Conservation (phyloP, 2,888 invertebrate genomes). For the Lagria hirta region DNA sequence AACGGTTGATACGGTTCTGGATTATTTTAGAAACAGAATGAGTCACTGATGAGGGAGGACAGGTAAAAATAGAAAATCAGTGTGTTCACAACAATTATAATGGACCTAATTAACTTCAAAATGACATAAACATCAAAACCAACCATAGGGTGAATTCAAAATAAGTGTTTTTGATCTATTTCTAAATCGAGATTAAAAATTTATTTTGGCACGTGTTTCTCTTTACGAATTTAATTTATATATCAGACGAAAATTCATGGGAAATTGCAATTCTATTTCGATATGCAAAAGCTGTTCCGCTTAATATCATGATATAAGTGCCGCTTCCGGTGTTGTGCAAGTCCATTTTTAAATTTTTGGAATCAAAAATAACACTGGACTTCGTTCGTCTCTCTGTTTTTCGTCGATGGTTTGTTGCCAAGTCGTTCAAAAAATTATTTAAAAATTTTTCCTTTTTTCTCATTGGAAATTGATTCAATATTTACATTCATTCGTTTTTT, state of each 20-base stretch:
- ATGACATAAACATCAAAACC: slow-evolving; percentile 9
- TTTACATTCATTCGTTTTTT: too few relatives aligned
- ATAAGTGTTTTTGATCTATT: slow-evolving; percentile 1
- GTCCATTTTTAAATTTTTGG: slow-evolving; percentile 18
- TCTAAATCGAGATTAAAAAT: background rate
- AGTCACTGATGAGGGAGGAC: slow-evolving; percentile 18
- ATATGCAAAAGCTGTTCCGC: slow-evolving; percentile 9
- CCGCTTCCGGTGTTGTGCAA: slow-evolving; percentile 27
- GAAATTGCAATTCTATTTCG: slow-evolving; percentile 6
- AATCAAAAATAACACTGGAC: slow-evolving; percentile 18
- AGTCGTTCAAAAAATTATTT: slow-evolving; percentile 8
- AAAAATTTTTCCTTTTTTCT: too few relatives aligned
- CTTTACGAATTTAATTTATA: too few relatives aligned
- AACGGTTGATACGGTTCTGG: too few relatives aligned
- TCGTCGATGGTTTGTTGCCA: slow-evolving; percentile 12
- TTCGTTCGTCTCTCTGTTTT: too few relatives aligned
- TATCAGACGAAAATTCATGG: background rate
- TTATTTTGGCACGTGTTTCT: background rate
- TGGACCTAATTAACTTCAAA: slow-evolving; percentile 4
- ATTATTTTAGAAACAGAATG: too few relatives aligned
- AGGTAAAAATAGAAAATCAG: slow-evolving; percentile 24
- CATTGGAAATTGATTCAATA: too few relatives aligned
- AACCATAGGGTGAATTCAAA: slow-evolving; percentile 14
- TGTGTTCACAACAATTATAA: slow-evolving; percentile 6
- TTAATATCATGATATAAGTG: slow-evolving; percentile 8